Conservation (phyloP, 1,140 invertebrate species). For the Triops longicaudatus region DNA sequence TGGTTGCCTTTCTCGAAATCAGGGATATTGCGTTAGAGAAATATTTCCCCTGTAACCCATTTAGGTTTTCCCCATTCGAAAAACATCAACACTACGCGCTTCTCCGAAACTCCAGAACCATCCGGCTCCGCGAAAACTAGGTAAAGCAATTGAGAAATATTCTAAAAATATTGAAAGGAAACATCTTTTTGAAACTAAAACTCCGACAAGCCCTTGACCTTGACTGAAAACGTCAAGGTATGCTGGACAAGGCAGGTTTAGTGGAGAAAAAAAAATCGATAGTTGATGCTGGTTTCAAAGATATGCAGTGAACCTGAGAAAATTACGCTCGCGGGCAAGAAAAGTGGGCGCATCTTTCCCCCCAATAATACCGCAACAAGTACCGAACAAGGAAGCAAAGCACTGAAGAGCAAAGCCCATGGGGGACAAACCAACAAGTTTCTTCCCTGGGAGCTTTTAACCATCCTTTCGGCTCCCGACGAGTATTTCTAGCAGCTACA, state of each 20-base stretch:
- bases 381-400: conserved; percentile 10
- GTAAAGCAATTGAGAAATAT: background rate
- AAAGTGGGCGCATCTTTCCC: background rate
- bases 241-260: background rate
- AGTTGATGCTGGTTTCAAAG: background rate
- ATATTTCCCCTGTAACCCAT: background rate
- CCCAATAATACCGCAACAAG: background rate
- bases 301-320: background rate
- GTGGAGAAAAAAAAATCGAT: background rate
- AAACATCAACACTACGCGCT: background rate
- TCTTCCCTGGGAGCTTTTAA: background rate
- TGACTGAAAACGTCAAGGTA: background rate
- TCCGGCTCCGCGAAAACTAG: background rate
- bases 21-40: background rate
- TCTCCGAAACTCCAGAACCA: background rate
- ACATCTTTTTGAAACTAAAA: background rate
- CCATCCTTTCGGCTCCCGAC: background rate
- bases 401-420: background rate
- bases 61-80: background rate
- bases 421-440: background rate
- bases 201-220: conserved; percentile 2
- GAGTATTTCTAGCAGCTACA: background rate
- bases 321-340: background rate
- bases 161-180: background rate
- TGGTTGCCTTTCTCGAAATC: background rate